Percentiles rank a stretch among this genome's conserved stretches.
phyloP scores from a whole-genome alignment of 2,888 invertebrate species.

The Choristoneura rosaceana region DNA sequence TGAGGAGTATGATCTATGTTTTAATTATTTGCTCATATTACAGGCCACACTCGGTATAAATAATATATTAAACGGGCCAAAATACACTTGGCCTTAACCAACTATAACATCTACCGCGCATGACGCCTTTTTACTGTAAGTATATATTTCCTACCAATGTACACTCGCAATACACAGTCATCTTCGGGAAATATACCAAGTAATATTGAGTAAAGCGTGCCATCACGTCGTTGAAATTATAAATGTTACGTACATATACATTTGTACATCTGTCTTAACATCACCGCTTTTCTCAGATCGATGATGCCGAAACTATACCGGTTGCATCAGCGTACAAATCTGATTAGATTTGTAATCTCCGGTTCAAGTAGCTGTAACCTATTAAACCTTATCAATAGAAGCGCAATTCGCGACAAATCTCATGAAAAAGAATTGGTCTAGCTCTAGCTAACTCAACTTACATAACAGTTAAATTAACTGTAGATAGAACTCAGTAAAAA shows the following conservation, averaged over 20 bases:
- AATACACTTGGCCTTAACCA: too few relatives aligned
- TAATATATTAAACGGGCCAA: too few relatives aligned
- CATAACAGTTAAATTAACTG: conserved; percentile 8
- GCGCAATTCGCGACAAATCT: conserved; percentile 17
- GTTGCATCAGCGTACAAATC: conserved; percentile 29
- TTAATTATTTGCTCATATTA: too few relatives aligned
- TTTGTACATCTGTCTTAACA: conserved; percentile 6
- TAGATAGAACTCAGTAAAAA: conserved; percentile 20
- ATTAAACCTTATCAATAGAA: conserved; percentile 20
- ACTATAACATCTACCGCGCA: neutral
- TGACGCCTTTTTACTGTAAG: neutral
- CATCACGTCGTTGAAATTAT: neutral
- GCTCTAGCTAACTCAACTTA: conserved; percentile 3
- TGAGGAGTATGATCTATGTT: too few relatives aligned
- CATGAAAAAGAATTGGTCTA: conserved; percentile 9
- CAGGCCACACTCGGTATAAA: too few relatives aligned
- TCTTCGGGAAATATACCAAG: neutral
- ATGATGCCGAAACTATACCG: neutral
- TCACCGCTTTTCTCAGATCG: neutral
- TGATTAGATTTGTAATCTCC: conserved; percentile 33
- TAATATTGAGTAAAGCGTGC: neutral
- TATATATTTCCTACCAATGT: neutral
- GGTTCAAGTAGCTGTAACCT: conserved; percentile 4
- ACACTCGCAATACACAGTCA: neutral
- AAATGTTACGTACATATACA: neutral